Conservation (phyloP, 2,797 vertebrate species). For the Meriones psammophilus region DNA sequence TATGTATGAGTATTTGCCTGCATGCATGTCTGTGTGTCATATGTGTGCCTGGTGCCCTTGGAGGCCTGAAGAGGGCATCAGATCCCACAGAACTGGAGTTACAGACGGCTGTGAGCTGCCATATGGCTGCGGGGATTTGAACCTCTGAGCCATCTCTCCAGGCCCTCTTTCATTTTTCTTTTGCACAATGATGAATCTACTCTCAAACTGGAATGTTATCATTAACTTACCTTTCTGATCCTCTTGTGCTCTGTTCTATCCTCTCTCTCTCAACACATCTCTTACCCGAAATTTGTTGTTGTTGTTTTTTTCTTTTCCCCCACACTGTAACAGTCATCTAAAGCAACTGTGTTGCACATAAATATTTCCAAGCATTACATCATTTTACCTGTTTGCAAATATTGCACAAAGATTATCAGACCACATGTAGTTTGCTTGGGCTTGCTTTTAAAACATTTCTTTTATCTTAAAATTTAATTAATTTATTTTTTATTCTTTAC, state of each 20-base stretch:
- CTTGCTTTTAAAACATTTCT: constrained; percentile 4
- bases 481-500: not conserved
- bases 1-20: not conserved
- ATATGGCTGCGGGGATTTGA: not conserved
- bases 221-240: not conserved
- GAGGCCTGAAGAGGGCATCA: not conserved
- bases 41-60: not conserved
- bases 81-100: not conserved
- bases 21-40: not conserved
- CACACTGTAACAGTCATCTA: not conserved
- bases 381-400: constrained; percentile 3
- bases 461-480: not conserved
- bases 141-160: not conserved
- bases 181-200: not conserved
- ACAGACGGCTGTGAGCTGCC: not conserved
- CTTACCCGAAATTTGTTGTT: constrained; percentile 3
- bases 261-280: not conserved
- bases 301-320: not conserved
- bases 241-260: not conserved
- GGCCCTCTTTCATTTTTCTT: not conserved
- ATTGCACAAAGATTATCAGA: constrained; percentile 12
- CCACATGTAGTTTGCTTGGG: not conserved
- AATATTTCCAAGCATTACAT: not conserved
- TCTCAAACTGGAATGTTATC: constrained; percentile 11
- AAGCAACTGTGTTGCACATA: not conserved